These are phyloP conservation scores for Ashinkailepas kermadecensis DNA, from an alignment of 2,888 invertebrate species.

Conservation along the genomic window DNA sequence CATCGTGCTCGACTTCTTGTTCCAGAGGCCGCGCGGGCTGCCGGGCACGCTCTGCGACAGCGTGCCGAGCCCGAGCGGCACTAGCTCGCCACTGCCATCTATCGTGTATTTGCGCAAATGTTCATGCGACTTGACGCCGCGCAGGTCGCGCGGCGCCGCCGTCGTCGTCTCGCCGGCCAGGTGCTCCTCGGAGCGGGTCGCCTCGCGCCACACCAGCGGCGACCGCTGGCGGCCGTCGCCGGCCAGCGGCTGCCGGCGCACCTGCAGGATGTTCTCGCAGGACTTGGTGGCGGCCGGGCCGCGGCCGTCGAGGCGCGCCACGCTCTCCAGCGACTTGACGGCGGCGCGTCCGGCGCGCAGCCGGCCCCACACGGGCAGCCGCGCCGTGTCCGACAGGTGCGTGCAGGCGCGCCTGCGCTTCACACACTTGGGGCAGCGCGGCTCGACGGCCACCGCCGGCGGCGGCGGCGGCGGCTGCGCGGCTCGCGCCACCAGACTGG, in stretches of 20 bases:
- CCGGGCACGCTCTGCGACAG: conserved; percentile 5
- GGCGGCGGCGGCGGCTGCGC: background rate
- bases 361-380: background rate
- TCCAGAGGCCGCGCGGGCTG: background rate
- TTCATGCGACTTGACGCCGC: background rate
- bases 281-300: background rate
- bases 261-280: conserved; percentile 15
- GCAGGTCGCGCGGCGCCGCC: background rate
- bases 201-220: conserved; percentile 6
- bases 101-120: background rate
- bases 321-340: conserved; percentile 10
- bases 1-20: background rate
- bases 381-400: background rate
- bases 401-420: background rate
- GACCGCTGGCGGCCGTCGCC: background rate
- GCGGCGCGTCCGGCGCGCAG: background rate
- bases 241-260: conserved; percentile 7
- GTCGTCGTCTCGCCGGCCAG: background rate
- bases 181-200: conserved; percentile 7
- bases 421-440: conserved; percentile 11
- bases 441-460: background rate
- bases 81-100: conserved; percentile 14
- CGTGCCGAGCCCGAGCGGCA: background rate
- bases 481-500: background rate
- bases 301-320: background rate